These are phyloP conservation scores for Gnathonemus longibarbis DNA, from an alignment of 2,113 vertebrate genomes.

Conservation along the genomic window DNA sequence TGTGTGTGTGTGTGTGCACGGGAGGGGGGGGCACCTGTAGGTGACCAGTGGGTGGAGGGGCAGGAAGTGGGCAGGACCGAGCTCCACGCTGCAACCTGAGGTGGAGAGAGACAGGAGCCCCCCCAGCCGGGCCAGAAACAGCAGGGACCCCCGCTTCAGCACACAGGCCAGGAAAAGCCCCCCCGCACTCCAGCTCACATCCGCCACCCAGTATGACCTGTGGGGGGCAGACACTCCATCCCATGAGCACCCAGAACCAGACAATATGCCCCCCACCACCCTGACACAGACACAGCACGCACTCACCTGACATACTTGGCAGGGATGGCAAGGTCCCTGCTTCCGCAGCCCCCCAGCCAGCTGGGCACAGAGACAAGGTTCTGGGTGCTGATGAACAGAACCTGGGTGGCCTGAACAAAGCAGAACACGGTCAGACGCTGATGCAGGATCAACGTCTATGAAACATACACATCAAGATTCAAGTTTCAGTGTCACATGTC, in stretches of 20 bases:
- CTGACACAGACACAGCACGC: too few relatives aligned
- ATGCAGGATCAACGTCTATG: neutral
- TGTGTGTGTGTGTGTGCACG: neutral
- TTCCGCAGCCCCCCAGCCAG: conserved; percentile 80
- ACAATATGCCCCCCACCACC: neutral
- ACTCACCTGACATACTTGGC: conserved; percentile 75
- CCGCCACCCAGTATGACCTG: conserved; percentile 91
- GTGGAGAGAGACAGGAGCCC: conserved; percentile 76
- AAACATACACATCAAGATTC: neutral
- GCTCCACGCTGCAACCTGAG: conserved; percentile 81
- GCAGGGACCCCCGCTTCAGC: conserved; percentile 83
- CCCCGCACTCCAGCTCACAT: conserved; percentile 77
- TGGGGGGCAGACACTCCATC: conserved; percentile 14
- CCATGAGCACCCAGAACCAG: neutral
- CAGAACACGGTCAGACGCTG: neutral
- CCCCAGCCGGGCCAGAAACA: conserved; percentile 77
- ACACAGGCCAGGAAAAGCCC: conserved; percentile 85
- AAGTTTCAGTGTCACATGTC: neutral
- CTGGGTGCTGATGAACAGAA: conserved; percentile 79
- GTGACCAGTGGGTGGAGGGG: conserved; percentile 88
- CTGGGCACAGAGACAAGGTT: conserved; percentile 74
- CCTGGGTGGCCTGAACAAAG: conserved; percentile 70
- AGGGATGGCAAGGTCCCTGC: conserved; percentile 62
- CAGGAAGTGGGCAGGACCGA: conserved; percentile 89
- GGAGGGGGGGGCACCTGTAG: conserved; percentile 61